phyloP scores from a whole-genome alignment of 2,113 vertebrate genomes.

The Recurvirostra avosetta region DNA sequence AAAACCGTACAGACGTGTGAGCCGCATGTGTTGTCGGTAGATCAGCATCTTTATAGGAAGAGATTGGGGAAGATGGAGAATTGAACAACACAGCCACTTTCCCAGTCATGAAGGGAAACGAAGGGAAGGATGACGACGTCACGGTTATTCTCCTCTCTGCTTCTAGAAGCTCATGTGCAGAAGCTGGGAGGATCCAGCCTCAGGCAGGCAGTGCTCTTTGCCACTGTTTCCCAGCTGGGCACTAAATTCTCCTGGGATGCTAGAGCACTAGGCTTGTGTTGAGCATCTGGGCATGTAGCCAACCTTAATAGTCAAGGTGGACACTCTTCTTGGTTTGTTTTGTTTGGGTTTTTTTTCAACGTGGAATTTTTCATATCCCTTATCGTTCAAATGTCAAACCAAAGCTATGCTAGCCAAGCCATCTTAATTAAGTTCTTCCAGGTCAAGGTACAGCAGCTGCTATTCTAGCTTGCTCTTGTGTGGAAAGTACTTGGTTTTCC shows the following conservation, averaged over 20 bases:
- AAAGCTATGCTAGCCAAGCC: not conserved
- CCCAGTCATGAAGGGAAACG: not conserved
- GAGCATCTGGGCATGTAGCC: not conserved
- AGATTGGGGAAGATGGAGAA: not conserved
- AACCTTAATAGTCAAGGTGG: not conserved
- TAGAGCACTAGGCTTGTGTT: not conserved
- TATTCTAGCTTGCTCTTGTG: not conserved
- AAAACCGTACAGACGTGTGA: not conserved
- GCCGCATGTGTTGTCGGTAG: accelerated
- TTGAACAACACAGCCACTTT: not conserved
- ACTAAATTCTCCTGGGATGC: not conserved
- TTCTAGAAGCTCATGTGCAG: not conserved
- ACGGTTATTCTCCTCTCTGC: not conserved
- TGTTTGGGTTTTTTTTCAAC: not conserved
- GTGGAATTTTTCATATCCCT: not conserved
- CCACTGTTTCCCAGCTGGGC: not conserved
- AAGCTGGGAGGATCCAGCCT: not conserved
- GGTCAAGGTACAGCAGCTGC: not conserved
- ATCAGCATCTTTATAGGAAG: not conserved
- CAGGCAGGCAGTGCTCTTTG: not conserved
- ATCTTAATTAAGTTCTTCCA: not conserved
- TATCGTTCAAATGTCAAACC: not conserved
- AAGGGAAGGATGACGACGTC: not conserved
- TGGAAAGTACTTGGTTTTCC: not conserved
- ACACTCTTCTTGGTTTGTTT: not conserved